Conservation (phyloP, 2,888 invertebrate species). For the Drepana falcataria region DNA sequence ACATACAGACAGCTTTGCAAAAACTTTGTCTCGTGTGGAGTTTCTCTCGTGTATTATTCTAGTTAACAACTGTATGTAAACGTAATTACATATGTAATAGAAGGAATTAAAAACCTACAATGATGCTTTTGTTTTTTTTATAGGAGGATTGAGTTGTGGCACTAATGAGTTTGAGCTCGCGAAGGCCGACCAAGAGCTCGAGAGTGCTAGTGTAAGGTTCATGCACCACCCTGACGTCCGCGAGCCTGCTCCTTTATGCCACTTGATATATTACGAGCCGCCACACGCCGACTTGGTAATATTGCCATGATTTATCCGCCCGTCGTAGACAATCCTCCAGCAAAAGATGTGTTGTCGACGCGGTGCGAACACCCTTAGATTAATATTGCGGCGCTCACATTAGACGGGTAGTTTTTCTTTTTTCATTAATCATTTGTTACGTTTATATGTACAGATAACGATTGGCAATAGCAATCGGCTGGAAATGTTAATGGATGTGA, state of each 20-base stretch:
- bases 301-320: conserved; percentile 58
- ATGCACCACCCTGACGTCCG: conserved; percentile 21
- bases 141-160: conserved; percentile 9
- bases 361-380: conserved; percentile 37
- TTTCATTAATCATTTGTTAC: conserved; percentile 32
- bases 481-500: conserved; percentile 7
- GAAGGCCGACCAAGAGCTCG: conserved; percentile 25
- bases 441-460: conserved; percentile 15
- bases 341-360: conserved; percentile 46
- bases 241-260: conserved; percentile 45
- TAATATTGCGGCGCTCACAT: conserved; percentile 48
- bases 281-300: conserved; percentile 58
- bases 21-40: conserved; percentile 48
- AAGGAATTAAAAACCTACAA: not conserved
- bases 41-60: conserved; percentile 1
- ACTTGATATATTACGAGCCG: conserved; percentile 57
- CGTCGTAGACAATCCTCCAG: conserved; percentile 46
- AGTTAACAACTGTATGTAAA: conserved; percentile 5
- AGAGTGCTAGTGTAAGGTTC: conserved; percentile 28
- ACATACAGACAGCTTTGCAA: conserved; percentile 54
- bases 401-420: conserved; percentile 46
- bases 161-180: conserved; percentile 23
- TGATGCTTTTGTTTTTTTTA: not conserved
- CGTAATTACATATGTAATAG: conserved; percentile 30
- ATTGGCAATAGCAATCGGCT: conserved; percentile 15